phyloP scores from a whole-genome alignment of 2,888 invertebrate species.

The Melanophora roralis region DNA sequence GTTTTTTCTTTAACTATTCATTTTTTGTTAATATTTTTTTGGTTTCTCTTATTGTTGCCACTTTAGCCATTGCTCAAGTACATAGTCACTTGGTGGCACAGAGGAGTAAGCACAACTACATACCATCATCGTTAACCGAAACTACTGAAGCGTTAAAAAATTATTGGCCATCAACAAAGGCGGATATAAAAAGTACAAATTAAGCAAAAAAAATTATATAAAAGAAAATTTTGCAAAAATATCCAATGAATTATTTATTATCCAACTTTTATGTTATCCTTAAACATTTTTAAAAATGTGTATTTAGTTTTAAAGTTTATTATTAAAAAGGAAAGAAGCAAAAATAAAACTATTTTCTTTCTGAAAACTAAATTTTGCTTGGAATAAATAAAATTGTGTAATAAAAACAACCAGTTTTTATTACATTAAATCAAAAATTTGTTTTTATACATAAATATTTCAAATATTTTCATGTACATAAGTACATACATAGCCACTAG shows the following conservation, averaged over 20 bases:
- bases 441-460: not conserved
- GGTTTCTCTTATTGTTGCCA: no score
- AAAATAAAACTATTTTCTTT: no score
- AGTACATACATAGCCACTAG: no score
- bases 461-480: no score
- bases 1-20: not conserved
- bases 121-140: not conserved
- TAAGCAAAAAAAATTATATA: not conserved
- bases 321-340: no score
- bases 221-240: not conserved
- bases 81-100: not conserved
- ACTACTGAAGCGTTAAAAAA: constrained; percentile 18
- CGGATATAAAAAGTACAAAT: not conserved
- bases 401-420: constrained; percentile 12
- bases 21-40: no score
- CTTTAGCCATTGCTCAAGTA: constrained; percentile 11
- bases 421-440: constrained; percentile 27
- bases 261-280: not conserved
- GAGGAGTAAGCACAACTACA: not conserved
- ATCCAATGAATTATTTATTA: not conserved
- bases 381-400: no score
- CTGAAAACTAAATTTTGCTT: no score
- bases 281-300: not conserved
- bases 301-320: no score
- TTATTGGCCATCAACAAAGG: not conserved